Percentiles rank a stretch among this genome's conserved stretches.
Evolutionary conservation across 2,797 vertebrate genomes (phyloP).

Genomic region (Crocidura indochinensis): DNA sequence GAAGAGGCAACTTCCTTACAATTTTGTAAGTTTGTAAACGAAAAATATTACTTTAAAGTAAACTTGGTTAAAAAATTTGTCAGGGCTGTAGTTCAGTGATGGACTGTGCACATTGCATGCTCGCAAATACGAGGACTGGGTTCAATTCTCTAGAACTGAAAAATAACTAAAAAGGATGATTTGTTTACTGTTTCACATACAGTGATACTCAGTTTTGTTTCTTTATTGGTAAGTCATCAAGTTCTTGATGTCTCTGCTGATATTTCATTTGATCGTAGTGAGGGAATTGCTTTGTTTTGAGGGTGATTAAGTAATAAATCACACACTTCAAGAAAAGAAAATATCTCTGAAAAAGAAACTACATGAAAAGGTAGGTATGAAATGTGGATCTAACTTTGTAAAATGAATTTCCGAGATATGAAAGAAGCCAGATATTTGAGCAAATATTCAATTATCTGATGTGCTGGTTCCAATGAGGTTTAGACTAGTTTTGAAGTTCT

Average conservation of each 20-base stretch:
- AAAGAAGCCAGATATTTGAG: neutral
- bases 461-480: neutral
- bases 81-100: too few species aligned
- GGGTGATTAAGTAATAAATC: neutral
- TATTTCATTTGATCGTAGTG: neutral
- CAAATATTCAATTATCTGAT: neutral
- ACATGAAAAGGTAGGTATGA: slow-evolving; percentile 12
- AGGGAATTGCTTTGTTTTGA: neutral
- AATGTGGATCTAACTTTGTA: neutral
- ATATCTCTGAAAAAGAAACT: neutral
- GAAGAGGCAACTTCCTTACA: neutral
- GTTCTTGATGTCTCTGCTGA: neutral
- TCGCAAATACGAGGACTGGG: too few species aligned
- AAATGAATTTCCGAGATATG: neutral
- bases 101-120: too few species aligned
- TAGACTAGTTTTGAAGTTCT: neutral
- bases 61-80: too few species aligned
- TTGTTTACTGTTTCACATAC: neutral
- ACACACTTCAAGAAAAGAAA: neutral
- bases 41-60: neutral
- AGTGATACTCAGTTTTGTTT: neutral
- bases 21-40: neutral
- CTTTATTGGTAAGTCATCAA: neutral
- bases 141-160: too few species aligned
- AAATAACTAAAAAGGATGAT: neutral